Conservation (phyloP, 2,797 vertebrate species). For the Phalloptychus januarius region DNA sequence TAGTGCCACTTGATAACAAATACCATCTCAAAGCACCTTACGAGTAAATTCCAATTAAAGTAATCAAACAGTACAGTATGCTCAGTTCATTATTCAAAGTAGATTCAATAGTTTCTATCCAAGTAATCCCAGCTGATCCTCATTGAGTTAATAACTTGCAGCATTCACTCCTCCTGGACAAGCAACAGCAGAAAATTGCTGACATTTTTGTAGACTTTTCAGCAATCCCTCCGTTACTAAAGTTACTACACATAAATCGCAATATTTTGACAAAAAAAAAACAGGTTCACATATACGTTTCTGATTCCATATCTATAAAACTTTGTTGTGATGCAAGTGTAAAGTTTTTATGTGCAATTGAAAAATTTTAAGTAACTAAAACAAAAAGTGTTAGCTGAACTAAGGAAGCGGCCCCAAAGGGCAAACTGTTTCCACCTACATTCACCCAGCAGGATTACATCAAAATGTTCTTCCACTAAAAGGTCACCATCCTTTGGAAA, state of each 20-base stretch:
- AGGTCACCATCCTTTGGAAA: background rate
- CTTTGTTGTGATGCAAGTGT: background rate
- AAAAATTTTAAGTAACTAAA: background rate
- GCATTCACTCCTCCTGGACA: too few relatives aligned
- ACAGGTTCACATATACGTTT: background rate
- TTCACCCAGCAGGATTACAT: background rate
- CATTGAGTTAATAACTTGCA: too few relatives aligned
- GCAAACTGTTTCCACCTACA: background rate
- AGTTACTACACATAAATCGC: background rate
- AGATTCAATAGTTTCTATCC: too few relatives aligned
- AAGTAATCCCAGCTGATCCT: too few relatives aligned
- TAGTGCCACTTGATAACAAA: too few relatives aligned
- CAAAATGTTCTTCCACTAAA: background rate
- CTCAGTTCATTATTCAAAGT: too few relatives aligned
- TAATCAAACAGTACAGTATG: too few relatives aligned
- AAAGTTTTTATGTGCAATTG: background rate
- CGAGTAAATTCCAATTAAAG: too few relatives aligned
- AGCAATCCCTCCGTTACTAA: too few relatives aligned
- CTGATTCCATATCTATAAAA: background rate
- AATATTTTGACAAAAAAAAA: background rate
- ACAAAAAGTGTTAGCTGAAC: background rate
- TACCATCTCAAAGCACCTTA: too few relatives aligned
- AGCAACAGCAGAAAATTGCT: too few relatives aligned
- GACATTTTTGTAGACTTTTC: too few relatives aligned
- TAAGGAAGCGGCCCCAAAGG: background rate